Percentiles rank a stretch among this genome's conserved stretches.
Conservation (phyloP, 2,888 invertebrate genomes). For the Bimastos eiseni region DNA sequence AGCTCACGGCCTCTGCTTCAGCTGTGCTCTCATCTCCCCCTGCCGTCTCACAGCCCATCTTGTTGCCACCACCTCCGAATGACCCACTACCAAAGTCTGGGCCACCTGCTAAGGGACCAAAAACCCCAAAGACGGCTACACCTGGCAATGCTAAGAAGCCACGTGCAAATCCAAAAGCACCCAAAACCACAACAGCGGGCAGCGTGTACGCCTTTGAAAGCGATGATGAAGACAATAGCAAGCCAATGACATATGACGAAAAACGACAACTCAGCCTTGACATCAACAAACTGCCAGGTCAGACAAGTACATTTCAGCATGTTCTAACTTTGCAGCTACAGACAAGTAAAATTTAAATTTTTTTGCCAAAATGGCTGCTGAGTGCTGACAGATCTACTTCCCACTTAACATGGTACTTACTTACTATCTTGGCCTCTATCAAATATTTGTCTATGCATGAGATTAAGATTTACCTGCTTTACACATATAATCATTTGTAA, state of each 20-base stretch:
- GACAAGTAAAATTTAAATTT: no score
- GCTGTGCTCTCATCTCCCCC: neutral
- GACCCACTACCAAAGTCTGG: neutral
- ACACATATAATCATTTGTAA: neutral
- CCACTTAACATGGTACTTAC: no score
- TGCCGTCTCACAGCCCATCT: neutral
- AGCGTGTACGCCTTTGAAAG: slow-evolving; percentile 70
- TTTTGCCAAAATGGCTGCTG: no score
- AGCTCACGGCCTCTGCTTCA: neutral
- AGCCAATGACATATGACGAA: slow-evolving; percentile 99
- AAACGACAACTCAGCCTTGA: slow-evolving; percentile 96
- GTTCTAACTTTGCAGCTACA: neutral
- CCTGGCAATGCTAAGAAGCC: slow-evolving; percentile 13
- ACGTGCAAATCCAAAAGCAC: slow-evolving; percentile 25
- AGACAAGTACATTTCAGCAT: neutral
- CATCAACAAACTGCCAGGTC: slow-evolving; percentile 97
- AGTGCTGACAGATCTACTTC: no score
- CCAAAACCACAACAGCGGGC: slow-evolving; percentile 13
- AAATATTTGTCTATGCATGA: neutral
- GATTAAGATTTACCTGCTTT: neutral
- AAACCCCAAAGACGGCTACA: neutral
- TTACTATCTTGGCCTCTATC: neutral
- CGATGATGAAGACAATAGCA: slow-evolving; percentile 95
- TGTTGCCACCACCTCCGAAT: neutral
- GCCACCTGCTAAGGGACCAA: neutral